Evolutionary conservation across 2,888 invertebrate species (phyloP), one percentile per base, ranked within the genome.

Genomic region (Thecophora atra): DNA sequence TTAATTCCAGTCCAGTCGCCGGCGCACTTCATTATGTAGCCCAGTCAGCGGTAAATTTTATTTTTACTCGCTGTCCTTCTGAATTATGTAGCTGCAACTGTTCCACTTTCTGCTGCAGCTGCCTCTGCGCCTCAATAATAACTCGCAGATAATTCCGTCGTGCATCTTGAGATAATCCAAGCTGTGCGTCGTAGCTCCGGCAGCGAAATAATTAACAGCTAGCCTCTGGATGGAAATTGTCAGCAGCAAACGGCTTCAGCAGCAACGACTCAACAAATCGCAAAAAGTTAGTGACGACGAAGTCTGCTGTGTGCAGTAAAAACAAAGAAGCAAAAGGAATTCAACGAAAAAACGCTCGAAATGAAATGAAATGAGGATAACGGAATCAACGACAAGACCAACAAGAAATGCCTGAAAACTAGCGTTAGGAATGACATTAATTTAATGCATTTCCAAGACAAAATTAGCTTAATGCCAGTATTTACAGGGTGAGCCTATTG

Each of bases 31-130:
- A 84, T 84, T 83, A 81, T 82, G 82, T 37, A 37, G 37, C 81
- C 79, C 81, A 83, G 81, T 82, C 82, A 83, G 83, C 81, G 83
- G 81, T 85, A 83, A 84, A 85, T 84, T 84, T 85, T 85, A 85
- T 85, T 84, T 83, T 85, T 83, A 82, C 84, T 85, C 81, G 80
- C 81, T 85, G 84, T 85, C 82, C 79, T 79, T 77, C 78, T 84
- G 79, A 83, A 83, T 85, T 82, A 84, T 85, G 80, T 82, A 82
- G 79, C 78, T 77, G 24, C 62, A 28, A 63, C 68, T 56, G 56
- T 62, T 58, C 70, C 70, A 66, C 69, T 70, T 72, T 73, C 68
- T 68, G 54, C 24, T 62, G 54, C 54, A n/a, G 2, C 6, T n/a
- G 47, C 17, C 47, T 51, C 24, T 65, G 19, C 44, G 44, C 62